phyloP scores from a whole-genome alignment of 2,888 invertebrate genomes.

The Scaptomyza caliginosa region DNA sequence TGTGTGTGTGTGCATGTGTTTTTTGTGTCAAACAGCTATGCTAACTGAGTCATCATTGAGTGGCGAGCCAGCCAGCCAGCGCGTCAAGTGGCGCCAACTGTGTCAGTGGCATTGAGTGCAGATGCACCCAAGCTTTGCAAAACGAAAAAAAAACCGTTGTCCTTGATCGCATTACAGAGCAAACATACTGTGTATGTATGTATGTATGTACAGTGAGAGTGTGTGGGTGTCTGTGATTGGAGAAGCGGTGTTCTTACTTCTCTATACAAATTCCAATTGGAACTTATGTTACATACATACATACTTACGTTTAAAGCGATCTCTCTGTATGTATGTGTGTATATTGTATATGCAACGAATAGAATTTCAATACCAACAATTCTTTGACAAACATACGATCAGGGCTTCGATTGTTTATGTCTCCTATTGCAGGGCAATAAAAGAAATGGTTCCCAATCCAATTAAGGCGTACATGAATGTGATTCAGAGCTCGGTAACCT shows the following conservation, averaged over 20 bases:
- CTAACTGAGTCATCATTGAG: slow-evolving; percentile 48
- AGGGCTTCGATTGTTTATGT: too few species aligned
- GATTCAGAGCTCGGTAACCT: too few species aligned
- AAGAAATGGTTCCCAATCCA: too few species aligned
- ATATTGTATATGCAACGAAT: not conserved
- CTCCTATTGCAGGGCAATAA: too few species aligned
- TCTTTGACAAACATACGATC: not conserved
- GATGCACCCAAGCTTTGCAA: not conserved
- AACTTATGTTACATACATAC: too few species aligned
- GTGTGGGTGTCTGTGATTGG: too few species aligned
- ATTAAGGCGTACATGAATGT: too few species aligned
- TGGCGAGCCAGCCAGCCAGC: slow-evolving; percentile 7
- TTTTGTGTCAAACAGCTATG: slow-evolving; percentile 56
- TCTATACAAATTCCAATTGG: too few species aligned
- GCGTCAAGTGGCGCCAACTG: slow-evolving; percentile 44
- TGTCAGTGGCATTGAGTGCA: slow-evolving; percentile 44
- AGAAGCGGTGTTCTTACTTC: too few species aligned
- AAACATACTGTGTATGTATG: not conserved
- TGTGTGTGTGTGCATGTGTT: slow-evolving; percentile 16
- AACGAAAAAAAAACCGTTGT: slow-evolving; percentile 28
- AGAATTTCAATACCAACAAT: not conserved
- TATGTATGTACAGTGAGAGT: slow-evolving; percentile 1
- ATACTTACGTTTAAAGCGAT: too few species aligned
- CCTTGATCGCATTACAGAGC: slow-evolving; percentile 53
- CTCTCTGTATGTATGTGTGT: too few species aligned